Base-by-base conservation (phyloP, 2,888 invertebrate genomes). In the Ypsolopha scabrella region DNA sequence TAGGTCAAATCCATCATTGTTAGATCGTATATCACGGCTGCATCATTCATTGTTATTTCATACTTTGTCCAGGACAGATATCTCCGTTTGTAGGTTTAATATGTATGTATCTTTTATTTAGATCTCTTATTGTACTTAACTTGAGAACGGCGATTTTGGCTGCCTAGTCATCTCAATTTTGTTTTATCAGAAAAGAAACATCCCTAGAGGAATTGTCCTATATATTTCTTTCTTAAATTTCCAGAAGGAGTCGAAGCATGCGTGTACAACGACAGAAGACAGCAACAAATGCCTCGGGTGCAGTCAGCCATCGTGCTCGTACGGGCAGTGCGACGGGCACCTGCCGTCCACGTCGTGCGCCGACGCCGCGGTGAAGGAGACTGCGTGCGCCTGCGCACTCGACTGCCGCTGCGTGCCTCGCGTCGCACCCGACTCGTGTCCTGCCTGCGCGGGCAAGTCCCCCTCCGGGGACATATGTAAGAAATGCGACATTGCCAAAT, bases 401-500 rank as follows among this genome's bases (percentile, higher is more conserved):
- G 68, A 54, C 60, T 64, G 51, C 69, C 65, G 48, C 61, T 70
- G 51, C 58, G 68, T 65, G 47, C 62, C 70, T 50, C 57, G 57
- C 56, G 62, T 64, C 56, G 56, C 61, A 50, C 70, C 70, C 61
- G 52, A 64, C 6, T 53, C 61, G 2, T 73, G 75, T 59, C 67
- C 75, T 54, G 65, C 63, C 46, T 64, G 68, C 55, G 66, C 68
- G 36, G 45, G 52, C 41, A 65, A 64, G 46, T 50, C 60, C 9
- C 53, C 56, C 7, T 52, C 60, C 11, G 68, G 66, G 0, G 72
- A 69, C n/a, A 58, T 64, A 47, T 92, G 87, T 79, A 87, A 65
- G 74, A 76, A 77, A 55, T 83, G 81, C 62, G 72, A 76, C 60
- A 72, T 72, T 7, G 87, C 82, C 57, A 78, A 77, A 54, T 81